A percentile compares a stretch with the other conserved stretches of the same genome.
Conservation (phyloP, 2,113 vertebrate species). For the Conger conger region DNA sequence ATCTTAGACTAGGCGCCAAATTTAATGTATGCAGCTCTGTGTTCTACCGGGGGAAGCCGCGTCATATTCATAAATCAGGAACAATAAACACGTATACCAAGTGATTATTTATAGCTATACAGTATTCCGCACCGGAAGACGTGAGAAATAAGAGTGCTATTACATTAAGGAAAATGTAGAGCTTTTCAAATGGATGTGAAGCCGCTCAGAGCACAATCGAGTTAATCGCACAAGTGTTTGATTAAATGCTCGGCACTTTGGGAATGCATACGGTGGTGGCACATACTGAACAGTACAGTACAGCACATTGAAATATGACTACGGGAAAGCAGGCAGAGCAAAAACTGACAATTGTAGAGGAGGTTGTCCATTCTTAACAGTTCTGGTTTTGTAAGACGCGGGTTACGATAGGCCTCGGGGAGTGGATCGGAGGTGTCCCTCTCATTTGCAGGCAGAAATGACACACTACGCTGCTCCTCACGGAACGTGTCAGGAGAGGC, state of each 20-base stretch:
- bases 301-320: neutral
- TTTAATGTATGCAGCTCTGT: neutral
- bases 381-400: neutral
- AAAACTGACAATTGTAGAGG: neutral
- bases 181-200: neutral
- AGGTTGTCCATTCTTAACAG: neutral
- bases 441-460: conserved; percentile 13
- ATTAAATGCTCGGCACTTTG: neutral
- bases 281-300: neutral
- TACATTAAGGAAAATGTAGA: conserved; percentile 14
- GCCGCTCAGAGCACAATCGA: neutral
- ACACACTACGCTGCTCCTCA: neutral
- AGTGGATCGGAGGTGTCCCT: neutral
- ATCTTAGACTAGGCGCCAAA: neutral
- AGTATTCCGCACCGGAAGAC: neutral
- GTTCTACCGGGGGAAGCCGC: neutral
- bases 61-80: neutral
- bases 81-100: neutral
- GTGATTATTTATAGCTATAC: neutral
- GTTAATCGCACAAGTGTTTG: neutral
- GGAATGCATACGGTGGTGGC: neutral
- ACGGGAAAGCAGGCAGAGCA: neutral
- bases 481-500: conserved; percentile 10
- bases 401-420: neutral
- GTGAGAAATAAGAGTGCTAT: neutral